A percentile compares a stretch with the other conserved stretches of the same genome.
phyloP scores from a whole-genome alignment of 35 echinoderm and acorn worm species.

The Heliocidaris erythrogramma region DNA sequence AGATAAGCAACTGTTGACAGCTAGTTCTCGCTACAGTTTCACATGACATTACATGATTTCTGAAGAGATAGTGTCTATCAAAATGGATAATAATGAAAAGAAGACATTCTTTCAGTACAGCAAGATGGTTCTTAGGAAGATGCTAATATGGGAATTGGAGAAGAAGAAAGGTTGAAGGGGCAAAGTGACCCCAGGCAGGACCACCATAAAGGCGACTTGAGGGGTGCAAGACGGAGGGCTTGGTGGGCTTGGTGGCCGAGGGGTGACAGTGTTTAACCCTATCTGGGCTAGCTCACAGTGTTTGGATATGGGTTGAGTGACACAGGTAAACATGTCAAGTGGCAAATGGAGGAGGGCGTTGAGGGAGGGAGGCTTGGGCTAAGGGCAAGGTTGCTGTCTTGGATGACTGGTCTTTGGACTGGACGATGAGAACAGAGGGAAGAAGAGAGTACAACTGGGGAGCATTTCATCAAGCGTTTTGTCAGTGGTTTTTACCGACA shows the following conservation, averaged over 20 bases:
- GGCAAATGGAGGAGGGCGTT: neutral
- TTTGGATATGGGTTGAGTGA: conserved; percentile 9
- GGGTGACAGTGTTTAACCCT: neutral
- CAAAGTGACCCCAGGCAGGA: neutral
- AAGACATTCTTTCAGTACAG: neutral
- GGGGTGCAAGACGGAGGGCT: neutral
- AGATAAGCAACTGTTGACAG: too few species aligned
- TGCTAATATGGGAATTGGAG: neutral
- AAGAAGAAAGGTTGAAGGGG: neutral
- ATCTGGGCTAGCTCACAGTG: neutral
- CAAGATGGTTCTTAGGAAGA: neutral
- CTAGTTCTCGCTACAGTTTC: too few species aligned
- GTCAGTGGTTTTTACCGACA: too few species aligned
- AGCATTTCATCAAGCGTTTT: too few species aligned
- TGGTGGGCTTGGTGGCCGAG: neutral
- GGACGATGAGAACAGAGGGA: neutral
- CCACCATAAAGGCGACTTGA: neutral
- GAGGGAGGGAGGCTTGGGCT: neutral
- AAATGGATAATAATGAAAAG: neutral
- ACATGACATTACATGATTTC: neutral
- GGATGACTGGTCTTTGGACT: neutral
- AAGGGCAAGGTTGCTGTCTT: neutral
- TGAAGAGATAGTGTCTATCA: too few species aligned
- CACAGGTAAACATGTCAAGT: neutral
- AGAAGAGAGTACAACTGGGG: neutral